Evolutionary conservation across 1,140 invertebrate species (phyloP).

Genomic region (Drosophila eugracilis): DNA sequence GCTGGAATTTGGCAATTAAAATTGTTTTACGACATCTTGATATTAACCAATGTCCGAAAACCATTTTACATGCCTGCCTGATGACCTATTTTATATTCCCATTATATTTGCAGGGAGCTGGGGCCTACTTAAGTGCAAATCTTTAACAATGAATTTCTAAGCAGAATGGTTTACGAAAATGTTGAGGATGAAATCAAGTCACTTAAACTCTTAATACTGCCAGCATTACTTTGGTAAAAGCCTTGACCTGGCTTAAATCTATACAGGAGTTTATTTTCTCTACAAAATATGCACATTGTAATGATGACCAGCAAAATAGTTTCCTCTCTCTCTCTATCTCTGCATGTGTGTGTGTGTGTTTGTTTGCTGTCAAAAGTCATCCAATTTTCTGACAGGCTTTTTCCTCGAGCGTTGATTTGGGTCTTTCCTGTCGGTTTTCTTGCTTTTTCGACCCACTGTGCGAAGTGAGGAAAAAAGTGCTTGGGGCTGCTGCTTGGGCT

Average conservation of each 20-base stretch:
- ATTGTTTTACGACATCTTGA: neutral
- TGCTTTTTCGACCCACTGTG: slow-evolving; percentile 28
- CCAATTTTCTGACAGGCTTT: slow-evolving; percentile 22
- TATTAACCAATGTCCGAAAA: neutral
- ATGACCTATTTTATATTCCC: neutral
- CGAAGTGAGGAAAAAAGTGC: slow-evolving; percentile 31
- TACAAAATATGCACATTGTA: slow-evolving; percentile 7
- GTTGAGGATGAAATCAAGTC: no score
- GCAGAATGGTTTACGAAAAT: no score
- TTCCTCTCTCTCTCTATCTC: no score
- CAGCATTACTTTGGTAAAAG: no score
- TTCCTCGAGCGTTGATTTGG: slow-evolving; percentile 29
- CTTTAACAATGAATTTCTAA: neutral
- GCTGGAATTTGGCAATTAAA: neutral
- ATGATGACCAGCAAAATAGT: slow-evolving; percentile 31
- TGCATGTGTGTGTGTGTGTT: no score
- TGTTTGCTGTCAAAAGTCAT: slow-evolving; percentile 6
- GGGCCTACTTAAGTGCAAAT: neutral
- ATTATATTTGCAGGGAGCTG: no score
- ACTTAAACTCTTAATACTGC: no score
- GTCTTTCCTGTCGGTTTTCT: slow-evolving; percentile 10
- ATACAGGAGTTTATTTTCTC: neutral
- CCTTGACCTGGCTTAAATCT: slow-evolving; percentile 11
- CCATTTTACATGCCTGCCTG: neutral
- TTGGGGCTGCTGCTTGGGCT: slow-evolving; percentile 51